Base-by-base conservation (phyloP, 2,888 invertebrate genomes). In the Vesta saturnalis region DNA sequence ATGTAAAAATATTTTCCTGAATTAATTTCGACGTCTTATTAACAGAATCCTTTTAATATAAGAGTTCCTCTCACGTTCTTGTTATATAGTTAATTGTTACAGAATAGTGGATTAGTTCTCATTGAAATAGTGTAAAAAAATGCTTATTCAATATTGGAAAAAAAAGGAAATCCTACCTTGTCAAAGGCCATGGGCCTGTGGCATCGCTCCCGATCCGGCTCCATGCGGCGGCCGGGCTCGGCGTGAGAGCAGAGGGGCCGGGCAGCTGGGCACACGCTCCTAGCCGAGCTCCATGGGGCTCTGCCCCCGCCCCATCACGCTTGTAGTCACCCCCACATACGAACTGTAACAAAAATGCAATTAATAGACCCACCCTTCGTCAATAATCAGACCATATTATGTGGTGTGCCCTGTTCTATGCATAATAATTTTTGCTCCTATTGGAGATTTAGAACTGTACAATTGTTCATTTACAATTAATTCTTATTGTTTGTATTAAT, bases 211-310 rank as follows among this genome's bases (percentile, higher is more conserved):
- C 79, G 76, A 73, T 79, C 79, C 77, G 79, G 79, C 77, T 83
- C 83, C 83, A 82, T 82, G 77, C 71, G 75, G 73, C 73, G 78
- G 76, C 76, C 76, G 75, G 76, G 73, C 73, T 73, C 74, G 72
- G 76, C 78, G 76, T 74, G 72, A 71, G 76, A 76, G 76, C 76
- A 77, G 89, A 88, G 87, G 89, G 88, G 86, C 89, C 87, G 88
- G 90, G 87, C 88, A 87, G 87, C 86, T 84, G 83, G 89, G 88
- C 91, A 90, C 90, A 87, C 89, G 89, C 89, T 89, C 90, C 89
- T 92, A 92, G 88, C 92, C 92, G 90, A 91, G 90, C 91, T 92
- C 92, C 92, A 92, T 92, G 89, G 91, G 91, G 84, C 84, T 83
- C 80, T 89, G 90, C 92, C 83, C 91, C 90, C 91, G 91, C 91